Evolutionary conservation across 2,113 vertebrate genomes (phyloP).

Genomic region (Stomatorhinus ivindoensis): DNA sequence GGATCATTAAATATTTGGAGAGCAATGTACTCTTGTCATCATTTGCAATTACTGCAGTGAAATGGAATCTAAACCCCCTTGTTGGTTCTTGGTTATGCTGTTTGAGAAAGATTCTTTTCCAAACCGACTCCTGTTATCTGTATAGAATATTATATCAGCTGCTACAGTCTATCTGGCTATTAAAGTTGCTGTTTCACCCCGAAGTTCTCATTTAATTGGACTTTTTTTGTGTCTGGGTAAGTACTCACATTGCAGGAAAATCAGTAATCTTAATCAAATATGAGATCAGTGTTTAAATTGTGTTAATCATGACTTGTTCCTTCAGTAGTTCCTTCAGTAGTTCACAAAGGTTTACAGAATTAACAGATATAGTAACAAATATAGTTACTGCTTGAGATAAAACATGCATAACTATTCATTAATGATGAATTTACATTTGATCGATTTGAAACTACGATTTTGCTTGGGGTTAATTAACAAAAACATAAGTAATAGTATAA

Average conservation of each 20-base stretch:
- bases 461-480: background rate
- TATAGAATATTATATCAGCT: slow-evolving; percentile 34
- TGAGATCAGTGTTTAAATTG: background rate
- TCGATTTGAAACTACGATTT: background rate
- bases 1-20: slow-evolving; percentile 42
- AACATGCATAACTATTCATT: background rate
- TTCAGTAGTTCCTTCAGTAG: background rate
- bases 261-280: too few relatives aligned
- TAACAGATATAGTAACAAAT: background rate
- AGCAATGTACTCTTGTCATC: slow-evolving; percentile 28
- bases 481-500: background rate
- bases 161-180: slow-evolving; percentile 26
- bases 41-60: slow-evolving; percentile 34
- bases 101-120: slow-evolving; percentile 30
- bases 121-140: background rate
- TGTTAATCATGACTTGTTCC: background rate
- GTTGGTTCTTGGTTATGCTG: slow-evolving; percentile 33
- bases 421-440: background rate
- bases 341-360: background rate
- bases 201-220: background rate
- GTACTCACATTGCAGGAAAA: background rate
- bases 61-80: slow-evolving; percentile 23
- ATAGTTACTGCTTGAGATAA: background rate
- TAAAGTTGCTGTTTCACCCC: slow-evolving; percentile 20
- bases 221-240: background rate